These are phyloP conservation scores for Catostylus mosaicus DNA, from an alignment of 30 jellyfish, hydroid and myxozoan genomes.

Conservation along the genomic window DNA sequence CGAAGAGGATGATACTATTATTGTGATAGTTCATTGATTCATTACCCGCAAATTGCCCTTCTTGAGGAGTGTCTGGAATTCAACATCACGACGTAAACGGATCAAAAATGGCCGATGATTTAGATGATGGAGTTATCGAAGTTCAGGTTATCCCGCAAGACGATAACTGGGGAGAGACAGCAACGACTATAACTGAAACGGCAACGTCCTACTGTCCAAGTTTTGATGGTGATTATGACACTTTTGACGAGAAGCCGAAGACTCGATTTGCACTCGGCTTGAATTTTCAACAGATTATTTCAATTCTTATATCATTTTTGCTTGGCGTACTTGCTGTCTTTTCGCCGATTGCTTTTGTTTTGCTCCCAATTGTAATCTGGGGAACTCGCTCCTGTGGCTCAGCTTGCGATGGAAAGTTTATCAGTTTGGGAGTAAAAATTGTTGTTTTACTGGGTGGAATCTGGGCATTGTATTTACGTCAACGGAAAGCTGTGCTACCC, in stretches of 20 bases:
- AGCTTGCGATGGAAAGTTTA: slow-evolving; percentile 81
- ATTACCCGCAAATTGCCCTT: slow-evolving; percentile 37
- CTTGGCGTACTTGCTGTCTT: slow-evolving; percentile 88
- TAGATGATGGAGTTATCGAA: slow-evolving; percentile 97
- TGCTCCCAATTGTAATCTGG: slow-evolving; percentile 71
- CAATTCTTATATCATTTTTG: slow-evolving; percentile 65
- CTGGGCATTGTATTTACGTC: slow-evolving; percentile 97
- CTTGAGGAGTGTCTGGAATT: slow-evolving; percentile 77
- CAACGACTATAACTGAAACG: slow-evolving; percentile 95
- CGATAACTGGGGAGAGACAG: slow-evolving; percentile 99
- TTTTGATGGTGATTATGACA: slow-evolving; percentile 85
- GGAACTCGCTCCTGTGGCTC: slow-evolving; percentile 72
- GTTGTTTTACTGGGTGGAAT: slow-evolving; percentile 83
- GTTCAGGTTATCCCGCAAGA: slow-evolving; percentile 99
- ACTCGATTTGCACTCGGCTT: slow-evolving; percentile 71
- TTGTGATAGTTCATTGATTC: slow-evolving; percentile 39
- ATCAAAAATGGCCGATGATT: slow-evolving; percentile 84
- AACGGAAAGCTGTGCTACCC: slow-evolving; percentile 82
- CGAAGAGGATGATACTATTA: slow-evolving; percentile 33
- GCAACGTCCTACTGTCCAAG: slow-evolving; percentile 96
- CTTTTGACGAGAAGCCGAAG: slow-evolving; percentile 82
- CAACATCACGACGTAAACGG: slow-evolving; percentile 15
- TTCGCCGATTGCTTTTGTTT: slow-evolving; percentile 90
- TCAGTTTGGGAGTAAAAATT: slow-evolving; percentile 85
- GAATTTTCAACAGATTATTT: slow-evolving; percentile 82